A percentile compares a stretch with the other conserved stretches of the same genome.
Conservation (phyloP, 53 echinoderm and acorn worm species). For the Echinarachnius parma region DNA sequence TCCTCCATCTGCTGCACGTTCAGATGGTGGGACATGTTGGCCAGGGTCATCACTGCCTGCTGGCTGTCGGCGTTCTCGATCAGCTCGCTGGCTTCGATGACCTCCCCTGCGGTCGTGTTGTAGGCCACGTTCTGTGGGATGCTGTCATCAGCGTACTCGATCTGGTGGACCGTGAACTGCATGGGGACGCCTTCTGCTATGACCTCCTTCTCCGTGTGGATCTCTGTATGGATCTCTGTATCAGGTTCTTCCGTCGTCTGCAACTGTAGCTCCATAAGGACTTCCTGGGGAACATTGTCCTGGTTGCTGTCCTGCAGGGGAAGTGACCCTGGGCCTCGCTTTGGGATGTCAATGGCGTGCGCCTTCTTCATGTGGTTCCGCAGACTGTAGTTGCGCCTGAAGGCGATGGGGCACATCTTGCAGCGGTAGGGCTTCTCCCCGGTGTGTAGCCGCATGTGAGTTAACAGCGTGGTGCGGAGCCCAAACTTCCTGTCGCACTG, state of each 20-base stretch:
- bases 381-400: constrained; percentile 42
- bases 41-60: constrained; percentile 37
- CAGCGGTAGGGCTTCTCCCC: constrained; percentile 41
- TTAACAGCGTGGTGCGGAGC: constrained; percentile 35
- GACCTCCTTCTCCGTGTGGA: not conserved
- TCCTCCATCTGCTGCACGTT: constrained; percentile 48
- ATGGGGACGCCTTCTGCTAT: not conserved
- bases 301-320: constrained; percentile 43
- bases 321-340: constrained; percentile 22
- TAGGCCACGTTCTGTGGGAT: constrained; percentile 4
- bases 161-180: constrained; percentile 24
- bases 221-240: not conserved
- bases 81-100: constrained; percentile 20
- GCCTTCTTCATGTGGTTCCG: constrained; percentile 42
- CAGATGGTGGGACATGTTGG: constrained; percentile 43
- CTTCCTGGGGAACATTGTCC: constrained; percentile 36
- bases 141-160: not conserved
- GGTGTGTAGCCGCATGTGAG: constrained; percentile 36
- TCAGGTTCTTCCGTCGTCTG: constrained; percentile 1
- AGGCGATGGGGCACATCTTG: constrained; percentile 32
- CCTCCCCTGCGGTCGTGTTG: constrained; percentile 4
- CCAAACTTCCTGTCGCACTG: constrained; percentile 57
- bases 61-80: constrained; percentile 38
- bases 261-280: constrained; percentile 35
- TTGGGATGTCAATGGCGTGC: constrained; percentile 33